Conservation (phyloP, 1,140 invertebrate genomes). For the Drosophila jambulina region DNA sequence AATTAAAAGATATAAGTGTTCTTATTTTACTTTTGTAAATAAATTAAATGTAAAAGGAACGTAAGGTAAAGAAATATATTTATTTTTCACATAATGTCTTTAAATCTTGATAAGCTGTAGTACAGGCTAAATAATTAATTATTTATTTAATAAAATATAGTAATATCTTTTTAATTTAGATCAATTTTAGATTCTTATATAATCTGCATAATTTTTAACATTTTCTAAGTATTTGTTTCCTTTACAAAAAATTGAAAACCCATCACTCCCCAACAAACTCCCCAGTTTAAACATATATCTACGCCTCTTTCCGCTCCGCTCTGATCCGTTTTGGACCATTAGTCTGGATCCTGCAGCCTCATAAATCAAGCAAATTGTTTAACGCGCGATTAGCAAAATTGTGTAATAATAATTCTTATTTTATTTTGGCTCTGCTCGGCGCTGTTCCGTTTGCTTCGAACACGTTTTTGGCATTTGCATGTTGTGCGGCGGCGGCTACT, state of each 20-base stretch:
- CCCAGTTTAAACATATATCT: neutral
- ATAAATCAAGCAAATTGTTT: conserved; percentile 83
- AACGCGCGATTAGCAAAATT: conserved; percentile 83
- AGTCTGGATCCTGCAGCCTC: conserved; percentile 26
- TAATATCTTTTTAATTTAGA: too few species aligned
- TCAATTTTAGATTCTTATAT: neutral
- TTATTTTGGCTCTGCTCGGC: conserved; percentile 39
- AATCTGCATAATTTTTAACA: neutral
- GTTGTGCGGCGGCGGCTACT: conserved; percentile 45
- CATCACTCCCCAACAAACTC: neutral
- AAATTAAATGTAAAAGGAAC: too few species aligned
- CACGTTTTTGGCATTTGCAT: conserved; percentile 58
- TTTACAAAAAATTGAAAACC: neutral
- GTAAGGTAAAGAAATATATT: too few species aligned
- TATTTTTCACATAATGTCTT: too few species aligned
- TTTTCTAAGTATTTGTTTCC: neutral
- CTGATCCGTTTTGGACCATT: conserved; percentile 19
- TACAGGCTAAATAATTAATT: neutral
- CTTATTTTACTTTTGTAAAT: too few species aligned
- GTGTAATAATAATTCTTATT: conserved; percentile 77
- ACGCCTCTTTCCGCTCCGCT: neutral
- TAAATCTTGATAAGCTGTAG: neutral
- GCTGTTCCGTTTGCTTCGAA: conserved; percentile 43
- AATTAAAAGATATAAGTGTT: too few species aligned
- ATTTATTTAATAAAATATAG: neutral